Conservation (phyloP, 2,113 vertebrate species). For the Tylochromis polylepis region DNA sequence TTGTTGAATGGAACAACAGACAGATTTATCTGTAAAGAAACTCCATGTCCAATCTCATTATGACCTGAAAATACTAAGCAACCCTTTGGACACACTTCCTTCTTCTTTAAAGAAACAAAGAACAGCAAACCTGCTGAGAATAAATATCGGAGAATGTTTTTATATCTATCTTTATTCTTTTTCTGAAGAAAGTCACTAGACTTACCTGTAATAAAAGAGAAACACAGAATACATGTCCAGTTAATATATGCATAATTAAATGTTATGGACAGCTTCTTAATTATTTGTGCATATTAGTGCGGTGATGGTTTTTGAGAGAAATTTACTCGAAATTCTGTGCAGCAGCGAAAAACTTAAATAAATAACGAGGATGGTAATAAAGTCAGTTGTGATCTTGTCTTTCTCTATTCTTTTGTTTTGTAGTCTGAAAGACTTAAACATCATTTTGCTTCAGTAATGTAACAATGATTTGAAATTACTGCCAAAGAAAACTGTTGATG, state of each 20-base stretch:
- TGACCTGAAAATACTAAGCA: neutral
- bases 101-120: neutral
- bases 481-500: neutral
- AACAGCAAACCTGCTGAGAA: neutral
- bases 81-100: neutral
- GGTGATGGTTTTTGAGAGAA: neutral
- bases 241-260: neutral
- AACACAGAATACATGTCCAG: neutral
- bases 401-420: neutral
- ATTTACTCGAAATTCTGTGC: neutral
- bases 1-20: neutral
- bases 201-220: slow-evolving; percentile 7
- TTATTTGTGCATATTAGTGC: neutral
- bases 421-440: neutral
- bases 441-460: neutral
- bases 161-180: neutral
- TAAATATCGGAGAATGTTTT: neutral
- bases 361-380: neutral
- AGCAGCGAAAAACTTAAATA: neutral
- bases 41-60: neutral
- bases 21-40: neutral
- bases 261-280: fast-evolving
- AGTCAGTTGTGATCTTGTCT: neutral
- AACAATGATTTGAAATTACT: neutral
- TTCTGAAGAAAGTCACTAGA: neutral